These are phyloP conservation scores for Thelaira solivaga DNA, from an alignment of 2,888 invertebrate genomes.

Conservation along the genomic window DNA sequence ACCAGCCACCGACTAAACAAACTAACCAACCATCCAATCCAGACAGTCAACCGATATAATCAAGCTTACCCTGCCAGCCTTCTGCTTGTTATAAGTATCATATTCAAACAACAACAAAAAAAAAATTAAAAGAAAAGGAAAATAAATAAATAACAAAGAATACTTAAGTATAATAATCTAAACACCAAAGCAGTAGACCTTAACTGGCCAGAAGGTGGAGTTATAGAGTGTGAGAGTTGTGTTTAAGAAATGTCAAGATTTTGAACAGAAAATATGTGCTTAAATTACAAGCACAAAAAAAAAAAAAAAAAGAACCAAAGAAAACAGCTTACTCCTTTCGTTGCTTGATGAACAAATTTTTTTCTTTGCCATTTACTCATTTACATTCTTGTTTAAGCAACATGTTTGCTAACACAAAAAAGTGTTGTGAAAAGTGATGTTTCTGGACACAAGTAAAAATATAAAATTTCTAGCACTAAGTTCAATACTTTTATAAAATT, in stretches of 20 bases:
- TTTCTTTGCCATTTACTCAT: neutral
- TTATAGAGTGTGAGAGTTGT: neutral
- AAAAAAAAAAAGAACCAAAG: constrained; percentile 33
- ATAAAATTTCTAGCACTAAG: too few relatives aligned
- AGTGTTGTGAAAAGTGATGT: too few relatives aligned
- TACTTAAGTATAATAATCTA: constrained; percentile 46
- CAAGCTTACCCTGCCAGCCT: constrained; percentile 10
- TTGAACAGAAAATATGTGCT: constrained; percentile 32
- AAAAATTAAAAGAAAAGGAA: neutral
- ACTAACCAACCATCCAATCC: constrained; percentile 9
- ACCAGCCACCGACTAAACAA: constrained; percentile 25
- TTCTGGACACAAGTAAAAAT: too few relatives aligned
- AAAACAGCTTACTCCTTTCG: constrained; percentile 14
- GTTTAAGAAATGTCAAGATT: constrained; percentile 12
- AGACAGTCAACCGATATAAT: constrained; percentile 39
- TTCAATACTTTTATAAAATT: too few relatives aligned
- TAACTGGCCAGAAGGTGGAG: constrained; percentile 12
- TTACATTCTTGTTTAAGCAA: neutral
- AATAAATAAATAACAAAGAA: constrained; percentile 21
- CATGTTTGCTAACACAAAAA: too few relatives aligned
- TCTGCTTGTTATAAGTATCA: constrained; percentile 36
- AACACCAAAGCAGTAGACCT: constrained; percentile 24
- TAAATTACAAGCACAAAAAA: constrained; percentile 43
- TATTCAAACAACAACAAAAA: constrained; percentile 23
- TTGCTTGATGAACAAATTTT: neutral